Base-by-base conservation (phyloP, 2,797 vertebrate species). In the Sebastes jordani region DNA sequence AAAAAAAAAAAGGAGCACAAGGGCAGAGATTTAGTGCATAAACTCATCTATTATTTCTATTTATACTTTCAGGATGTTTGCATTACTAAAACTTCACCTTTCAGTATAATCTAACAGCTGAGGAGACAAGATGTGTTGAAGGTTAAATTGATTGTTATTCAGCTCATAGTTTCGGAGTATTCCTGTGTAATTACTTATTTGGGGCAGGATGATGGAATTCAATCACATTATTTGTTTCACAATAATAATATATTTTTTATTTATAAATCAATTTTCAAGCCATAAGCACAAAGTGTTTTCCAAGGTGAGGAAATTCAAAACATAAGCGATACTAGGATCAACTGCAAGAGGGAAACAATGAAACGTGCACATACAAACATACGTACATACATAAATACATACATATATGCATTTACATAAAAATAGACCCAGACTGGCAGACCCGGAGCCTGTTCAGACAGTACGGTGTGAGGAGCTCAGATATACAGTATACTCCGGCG, bases 111-210 rank as follows among this genome's bases (percentile, higher is more conserved):
- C 84, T 74, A 70, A 67, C 6, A 80, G 52, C 55, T 22, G 20
- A 29, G 23, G 29, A 64, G 18, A 70, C 38, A 25, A 73, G 54
- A 74, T 29, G 34, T 46, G 20, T 76, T 69, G 23, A 52, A 83
- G 82, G 73, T 76, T 69, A 54, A 66, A 67, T 27, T 58, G 32
- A 67, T 66, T 74, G 38, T 76, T 84, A 71, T 75, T 78, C 49
- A 73, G 66, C 42, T 70, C 14, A 71, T 66, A 71, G 22, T 77
- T 77, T 30, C 27, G 71, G 22, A 71, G 34, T 42, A 60, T 67
- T 62, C 4, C 55, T 20, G 56, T 59, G 71, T 78, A 71, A 83
- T 82, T 74, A 29, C 81, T 72, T 55, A 30, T 86, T 89, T 62
- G 67, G 23, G 46, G 80, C 60, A 63, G 54, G 77, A 60, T 79